Base-by-base conservation (phyloP, 2,113 vertebrate species). In the Sylvilagus bachmani region DNA sequence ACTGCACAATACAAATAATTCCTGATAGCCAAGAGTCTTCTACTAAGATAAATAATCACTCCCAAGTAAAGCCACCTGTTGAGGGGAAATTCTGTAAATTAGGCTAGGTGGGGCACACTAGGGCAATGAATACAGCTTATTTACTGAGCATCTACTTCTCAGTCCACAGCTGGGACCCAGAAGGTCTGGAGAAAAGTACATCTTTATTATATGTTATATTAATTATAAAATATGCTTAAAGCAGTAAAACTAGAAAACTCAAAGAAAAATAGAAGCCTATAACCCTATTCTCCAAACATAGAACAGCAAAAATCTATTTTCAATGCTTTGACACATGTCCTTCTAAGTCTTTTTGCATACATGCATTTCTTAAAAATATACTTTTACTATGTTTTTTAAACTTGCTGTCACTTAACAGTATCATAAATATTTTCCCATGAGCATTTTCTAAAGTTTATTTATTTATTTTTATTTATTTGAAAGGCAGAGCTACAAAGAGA, bases 161-260 rank as follows among this genome's bases (percentile, higher is more conserved):
- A 85, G 83, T 74, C 53, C 36, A 96, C n/a, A 81, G 70, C 53
- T 93, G 49, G 29, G 16, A 91, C 27, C 53, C 74, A 91, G 86
- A 95, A 73, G 70, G 13, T 93, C 71, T 73, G 36, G 53, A 91
- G 79, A 36, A 97, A 95, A 77, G 82, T 24, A 44, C 16, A 80
- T 53, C 36, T 70, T 85, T 62, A 95, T 84, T 83, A 88, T 86
- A 92, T 58, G 80, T 91, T 67, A 92, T 82, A 51, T 81, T 87
- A 74, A 80, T 79, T 81, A 82, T 69, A 93, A 81, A 93, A 77
- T 58, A 24, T 82, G 69, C 74, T 90, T 81, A 93, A 94, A 85
- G 93, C n/a, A 87, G 85, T 13, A 82, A 94, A 91, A 78, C 3
- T 22, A 17, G n/a, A 91, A 91, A 86, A 80, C 9, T 67, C 36